phyloP scores from a whole-genome alignment of 2,888 invertebrate genomes.

The Aquatica leii region DNA sequence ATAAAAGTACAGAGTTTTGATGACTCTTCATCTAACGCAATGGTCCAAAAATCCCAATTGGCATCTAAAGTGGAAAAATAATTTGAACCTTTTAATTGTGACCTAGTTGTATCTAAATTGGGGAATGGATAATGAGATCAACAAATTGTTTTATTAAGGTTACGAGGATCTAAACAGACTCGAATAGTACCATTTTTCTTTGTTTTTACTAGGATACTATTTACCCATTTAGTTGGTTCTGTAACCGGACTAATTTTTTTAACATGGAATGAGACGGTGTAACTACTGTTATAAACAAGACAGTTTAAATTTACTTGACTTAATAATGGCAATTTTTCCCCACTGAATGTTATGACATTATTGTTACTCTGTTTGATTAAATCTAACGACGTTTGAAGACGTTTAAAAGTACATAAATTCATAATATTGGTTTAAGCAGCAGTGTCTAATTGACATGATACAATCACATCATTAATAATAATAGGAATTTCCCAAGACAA shows the following conservation, averaged over 20 bases:
- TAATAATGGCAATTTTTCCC: neutral
- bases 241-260: neutral
- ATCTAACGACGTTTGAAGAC: neutral
- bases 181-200: conserved; percentile 7
- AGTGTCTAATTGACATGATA: conserved; percentile 6
- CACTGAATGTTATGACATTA: conserved; percentile 6
- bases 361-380: conserved; percentile 1
- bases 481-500: neutral
- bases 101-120: neutral
- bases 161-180: neutral
- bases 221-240: conserved; percentile 6
- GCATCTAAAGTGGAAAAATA: conserved; percentile 3
- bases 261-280: neutral
- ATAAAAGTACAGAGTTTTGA: conserved; percentile 6
- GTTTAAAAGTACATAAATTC: neutral
- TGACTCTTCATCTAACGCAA: neutral
- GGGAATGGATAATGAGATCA: conserved; percentile 7
- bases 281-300: neutral
- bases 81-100: conserved; percentile 6
- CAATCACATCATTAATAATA: conserved; percentile 3
- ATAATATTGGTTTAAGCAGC: conserved; percentile 8
- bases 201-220: neutral
- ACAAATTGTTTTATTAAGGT: conserved; percentile 9
- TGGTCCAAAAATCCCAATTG: conserved; percentile 2
- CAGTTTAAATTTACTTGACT: neutral